A percentile compares a stretch with the other conserved stretches of the same genome.
Evolutionary conservation across 1,140 invertebrate genomes (phyloP).

Genomic region (Sitophilus oryzae): DNA sequence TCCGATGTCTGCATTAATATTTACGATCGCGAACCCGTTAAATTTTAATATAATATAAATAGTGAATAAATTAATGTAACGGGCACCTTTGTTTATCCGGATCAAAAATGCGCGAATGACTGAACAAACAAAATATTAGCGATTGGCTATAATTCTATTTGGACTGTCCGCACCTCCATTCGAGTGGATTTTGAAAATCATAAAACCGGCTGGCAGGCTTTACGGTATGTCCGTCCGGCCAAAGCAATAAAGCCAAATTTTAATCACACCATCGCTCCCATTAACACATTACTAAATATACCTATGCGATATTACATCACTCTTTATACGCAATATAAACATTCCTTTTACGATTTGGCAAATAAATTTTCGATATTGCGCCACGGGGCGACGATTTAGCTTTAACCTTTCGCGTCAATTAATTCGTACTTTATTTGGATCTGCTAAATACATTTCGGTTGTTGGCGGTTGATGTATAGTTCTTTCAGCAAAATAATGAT

Average conservation of each 20-base stretch:
- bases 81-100: constrained; percentile 39
- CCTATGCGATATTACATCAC: constrained; percentile 38
- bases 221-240: constrained; percentile 34
- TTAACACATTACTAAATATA: constrained; percentile 41
- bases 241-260: constrained; percentile 44
- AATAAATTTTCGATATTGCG: constrained; percentile 34
- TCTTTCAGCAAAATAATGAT: too few species aligned
- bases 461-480: too few species aligned
- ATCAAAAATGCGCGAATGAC: constrained; percentile 41
- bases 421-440: too few species aligned
- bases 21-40: constrained; percentile 26
- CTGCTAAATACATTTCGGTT: too few species aligned
- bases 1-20: constrained; percentile 26
- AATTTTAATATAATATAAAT: constrained; percentile 28
- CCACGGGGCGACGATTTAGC: neutral
- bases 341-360: constrained; percentile 40
- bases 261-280: constrained; percentile 44
- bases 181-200: constrained; percentile 32
- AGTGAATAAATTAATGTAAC: constrained; percentile 32
- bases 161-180: constrained; percentile 39
- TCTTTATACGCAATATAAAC: constrained; percentile 35
- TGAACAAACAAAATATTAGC: constrained; percentile 43
- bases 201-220: constrained; percentile 34
- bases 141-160: constrained; percentile 44
- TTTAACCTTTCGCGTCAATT: neutral